Base-by-base conservation (phyloP, 2,113 vertebrate species). In the Phyllostomus hastatus region DNA sequence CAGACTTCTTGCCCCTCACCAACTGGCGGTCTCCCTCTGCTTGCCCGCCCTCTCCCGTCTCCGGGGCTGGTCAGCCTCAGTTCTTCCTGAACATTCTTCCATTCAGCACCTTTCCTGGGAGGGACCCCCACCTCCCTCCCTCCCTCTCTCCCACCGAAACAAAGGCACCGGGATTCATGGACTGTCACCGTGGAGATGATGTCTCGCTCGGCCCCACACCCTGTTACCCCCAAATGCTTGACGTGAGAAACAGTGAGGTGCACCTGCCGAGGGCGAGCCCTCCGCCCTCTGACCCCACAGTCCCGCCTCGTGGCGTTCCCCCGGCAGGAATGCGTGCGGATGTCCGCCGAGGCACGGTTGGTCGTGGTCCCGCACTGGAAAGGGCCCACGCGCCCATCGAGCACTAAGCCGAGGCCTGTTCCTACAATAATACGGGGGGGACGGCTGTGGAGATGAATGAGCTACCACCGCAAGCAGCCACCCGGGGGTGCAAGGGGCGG, bases 401-500 rank as follows among this genome's bases (percentile, higher is more conserved):
- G 67, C 7, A n/a, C 7, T 8, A 22, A n/a, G 7, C 10, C 19
- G 54, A 66, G 64, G 57, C 24, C 50, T 12, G 0, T 33, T 24
- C 14, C 2, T 14, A 4, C 2, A 1, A 0, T 10, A 6, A 1
- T n/a, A n/a, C 1, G 0, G 9, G 22, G 35, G 24, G 17, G 1
- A 4, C n/a, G 14, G 70, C 38, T 10, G 26, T 4, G 41, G 46
- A 6, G 8, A 35, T 11, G 90, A 4, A 4, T 0, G 31, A 20
- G 1, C 12, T 15, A 17, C 4, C 24, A 4, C 8, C 22, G 1
- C 4, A 1, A 1, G 0, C 24, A 54, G 6, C 22, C 6, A 0
- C n/a, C 57, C 10, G 4, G 57, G 57, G 57, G 54, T 54, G 20
- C 4, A n/a, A n/a, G n/a, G n/a, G n/a, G n/a, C n/a, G 28, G 73